Percentiles rank a stretch among this genome's conserved stretches.
Evolutionary conservation across 92 coral and sea anemone genomes (phyloP).

Genomic region (Epizoanthus scotinus): DNA sequence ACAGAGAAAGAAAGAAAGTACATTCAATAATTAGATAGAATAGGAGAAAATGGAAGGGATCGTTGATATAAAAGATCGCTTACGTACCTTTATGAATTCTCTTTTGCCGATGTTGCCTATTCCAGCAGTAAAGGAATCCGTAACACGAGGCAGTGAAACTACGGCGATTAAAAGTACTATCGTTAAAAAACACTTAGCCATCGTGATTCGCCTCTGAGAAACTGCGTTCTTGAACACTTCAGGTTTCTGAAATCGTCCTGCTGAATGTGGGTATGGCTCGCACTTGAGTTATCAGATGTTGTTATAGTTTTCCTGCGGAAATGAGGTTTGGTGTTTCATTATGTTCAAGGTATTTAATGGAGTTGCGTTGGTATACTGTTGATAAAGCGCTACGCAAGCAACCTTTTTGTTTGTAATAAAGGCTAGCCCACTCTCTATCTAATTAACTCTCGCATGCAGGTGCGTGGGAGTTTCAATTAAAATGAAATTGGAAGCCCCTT

Average conservation of each 20-base stretch:
- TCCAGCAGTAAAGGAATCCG: conserved; percentile 35
- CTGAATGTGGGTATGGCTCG: too few relatives aligned
- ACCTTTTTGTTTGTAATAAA: conserved; percentile 12
- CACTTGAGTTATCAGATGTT: background rate
- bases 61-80: background rate
- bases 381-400: conserved; percentile 2
- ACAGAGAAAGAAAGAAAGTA: too few relatives aligned
- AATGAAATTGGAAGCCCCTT: conserved; percentile 5
- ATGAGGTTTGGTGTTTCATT: conserved; percentile 28
- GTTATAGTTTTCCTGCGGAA: conserved; percentile 25
- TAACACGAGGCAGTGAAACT: background rate
- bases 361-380: conserved; percentile 10
- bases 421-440: background rate
- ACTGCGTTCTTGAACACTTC: too few relatives aligned
- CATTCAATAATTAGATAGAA: too few relatives aligned
- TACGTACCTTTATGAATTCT: background rate
- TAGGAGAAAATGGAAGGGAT: too few relatives aligned
- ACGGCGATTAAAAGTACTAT: conserved; percentile 1
- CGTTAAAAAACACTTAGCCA: too few relatives aligned
- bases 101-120: conserved; percentile 36
- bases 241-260: too few relatives aligned
- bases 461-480: conserved; percentile 9
- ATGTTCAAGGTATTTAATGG: conserved; percentile 16
- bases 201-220: too few relatives aligned
- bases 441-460: conserved; percentile 15